phyloP scores from a whole-genome alignment of 2,888 invertebrate species.

The Dermolepida albohirtum region DNA sequence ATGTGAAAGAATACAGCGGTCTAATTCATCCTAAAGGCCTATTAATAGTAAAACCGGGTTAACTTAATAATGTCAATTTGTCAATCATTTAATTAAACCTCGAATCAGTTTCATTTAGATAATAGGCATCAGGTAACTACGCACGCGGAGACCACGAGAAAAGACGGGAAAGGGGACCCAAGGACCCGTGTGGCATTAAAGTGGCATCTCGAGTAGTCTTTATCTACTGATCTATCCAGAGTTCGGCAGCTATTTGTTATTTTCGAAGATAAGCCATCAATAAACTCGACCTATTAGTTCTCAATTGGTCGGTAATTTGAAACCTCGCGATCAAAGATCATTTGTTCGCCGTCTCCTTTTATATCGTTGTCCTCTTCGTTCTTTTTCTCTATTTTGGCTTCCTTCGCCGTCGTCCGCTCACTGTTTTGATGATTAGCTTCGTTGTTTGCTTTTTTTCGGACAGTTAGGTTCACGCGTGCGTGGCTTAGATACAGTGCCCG shows the following conservation, averaged over 20 bases:
- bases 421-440: constrained; percentile 19
- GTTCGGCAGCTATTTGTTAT: constrained; percentile 64
- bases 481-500: constrained; percentile 4
- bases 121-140: constrained; percentile 49
- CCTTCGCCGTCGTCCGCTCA: constrained; percentile 5
- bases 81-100: constrained; percentile 62
- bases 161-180: constrained; percentile 29
- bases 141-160: constrained; percentile 51
- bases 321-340: constrained; percentile 46
- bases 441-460: constrained; percentile 24
- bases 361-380: constrained; percentile 6
- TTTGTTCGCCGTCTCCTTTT: constrained; percentile 21
- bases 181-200: constrained; percentile 50
- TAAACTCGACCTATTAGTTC: constrained; percentile 63
- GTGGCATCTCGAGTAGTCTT: constrained; percentile 62
- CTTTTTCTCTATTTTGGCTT: not conserved
- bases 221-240: constrained; percentile 55
- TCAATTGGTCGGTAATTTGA: constrained; percentile 63
- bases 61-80: constrained; percentile 59
- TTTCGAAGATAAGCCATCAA: constrained; percentile 61
- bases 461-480: constrained; percentile 36
- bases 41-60: constrained; percentile 55
- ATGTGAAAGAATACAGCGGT: constrained; percentile 54
- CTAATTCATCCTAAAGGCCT: constrained; percentile 60
- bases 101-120: constrained; percentile 60